phyloP scores from a whole-genome alignment of 2,888 invertebrate species.

The Calameuta idolon region DNA sequence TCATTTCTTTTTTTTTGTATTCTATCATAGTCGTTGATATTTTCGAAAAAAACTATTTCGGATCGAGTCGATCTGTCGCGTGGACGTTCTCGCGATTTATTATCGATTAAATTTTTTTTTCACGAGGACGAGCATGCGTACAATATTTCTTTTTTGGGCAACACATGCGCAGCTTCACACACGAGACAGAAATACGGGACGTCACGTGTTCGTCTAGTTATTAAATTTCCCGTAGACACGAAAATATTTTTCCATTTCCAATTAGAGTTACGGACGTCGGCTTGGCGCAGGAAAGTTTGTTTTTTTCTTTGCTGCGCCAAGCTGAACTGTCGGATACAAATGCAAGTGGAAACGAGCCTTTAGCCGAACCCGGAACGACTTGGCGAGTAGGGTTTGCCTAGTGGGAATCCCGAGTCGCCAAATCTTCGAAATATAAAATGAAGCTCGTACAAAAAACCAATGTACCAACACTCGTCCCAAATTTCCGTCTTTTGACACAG shows the following conservation, averaged over 20 bases:
- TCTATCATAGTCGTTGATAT: background rate
- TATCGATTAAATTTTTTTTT: background rate
- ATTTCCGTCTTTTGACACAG: constrained; percentile 19
- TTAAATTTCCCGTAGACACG: background rate
- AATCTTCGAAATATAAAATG: background rate
- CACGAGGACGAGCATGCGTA: background rate
- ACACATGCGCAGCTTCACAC: background rate
- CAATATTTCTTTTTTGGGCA: background rate
- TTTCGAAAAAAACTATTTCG: background rate
- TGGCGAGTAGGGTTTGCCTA: background rate
- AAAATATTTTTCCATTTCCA: background rate
- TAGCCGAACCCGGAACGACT: background rate
- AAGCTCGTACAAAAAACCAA: background rate
- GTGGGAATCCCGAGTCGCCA: background rate
- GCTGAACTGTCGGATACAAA: background rate
- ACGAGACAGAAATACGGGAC: background rate
- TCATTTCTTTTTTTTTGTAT: background rate
- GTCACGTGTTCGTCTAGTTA: background rate
- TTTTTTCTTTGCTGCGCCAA: background rate
- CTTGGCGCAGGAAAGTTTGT: background rate
- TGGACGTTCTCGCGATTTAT: background rate
- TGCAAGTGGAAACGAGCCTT: background rate
- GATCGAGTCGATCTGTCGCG: background rate
- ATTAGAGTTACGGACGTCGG: background rate
- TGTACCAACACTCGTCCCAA: background rate